Percentiles rank a stretch among this genome's conserved stretches.
phyloP scores from a whole-genome alignment of 2,113 vertebrate species.

The Formicarius rufipectus region DNA sequence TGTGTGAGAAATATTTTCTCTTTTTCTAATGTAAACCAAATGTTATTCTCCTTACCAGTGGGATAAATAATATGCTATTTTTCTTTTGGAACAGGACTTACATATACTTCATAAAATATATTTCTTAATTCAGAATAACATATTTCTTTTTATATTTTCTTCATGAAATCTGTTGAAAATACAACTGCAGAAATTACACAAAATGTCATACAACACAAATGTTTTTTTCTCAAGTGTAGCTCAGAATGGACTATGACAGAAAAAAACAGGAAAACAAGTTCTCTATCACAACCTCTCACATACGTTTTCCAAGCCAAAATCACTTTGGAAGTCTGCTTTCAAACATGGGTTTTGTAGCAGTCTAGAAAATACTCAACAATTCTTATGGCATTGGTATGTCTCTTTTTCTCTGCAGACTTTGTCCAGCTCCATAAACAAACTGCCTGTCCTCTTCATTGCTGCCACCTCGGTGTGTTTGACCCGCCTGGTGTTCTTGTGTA shows the following conservation, averaged over 20 bases:
- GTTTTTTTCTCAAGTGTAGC: neutral
- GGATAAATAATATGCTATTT: neutral
- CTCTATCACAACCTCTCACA: neutral
- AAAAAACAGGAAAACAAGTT: neutral
- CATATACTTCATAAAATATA: neutral
- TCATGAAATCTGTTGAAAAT: neutral
- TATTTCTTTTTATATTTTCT: neutral
- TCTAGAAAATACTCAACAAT: neutral
- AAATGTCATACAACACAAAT: fast-evolving
- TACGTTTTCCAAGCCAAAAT: neutral
- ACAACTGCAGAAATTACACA: neutral
- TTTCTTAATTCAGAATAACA: neutral
- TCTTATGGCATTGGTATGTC: neutral
- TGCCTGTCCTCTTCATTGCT: neutral
- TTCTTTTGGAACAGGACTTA: neutral
- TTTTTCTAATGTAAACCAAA: neutral
- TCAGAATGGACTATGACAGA: neutral
- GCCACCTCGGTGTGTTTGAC: neutral
- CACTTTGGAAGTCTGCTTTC: neutral
- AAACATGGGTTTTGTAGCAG: neutral
- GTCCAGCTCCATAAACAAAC: neutral
- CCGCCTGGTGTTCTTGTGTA: neutral
- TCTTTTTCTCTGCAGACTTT: neutral
- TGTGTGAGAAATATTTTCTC: neutral
- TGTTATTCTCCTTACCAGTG: neutral